Evolutionary conservation across 2,113 vertebrate genomes (phyloP), one percentile per base, ranked within the genome.

Genomic region (Labeo catla): DNA sequence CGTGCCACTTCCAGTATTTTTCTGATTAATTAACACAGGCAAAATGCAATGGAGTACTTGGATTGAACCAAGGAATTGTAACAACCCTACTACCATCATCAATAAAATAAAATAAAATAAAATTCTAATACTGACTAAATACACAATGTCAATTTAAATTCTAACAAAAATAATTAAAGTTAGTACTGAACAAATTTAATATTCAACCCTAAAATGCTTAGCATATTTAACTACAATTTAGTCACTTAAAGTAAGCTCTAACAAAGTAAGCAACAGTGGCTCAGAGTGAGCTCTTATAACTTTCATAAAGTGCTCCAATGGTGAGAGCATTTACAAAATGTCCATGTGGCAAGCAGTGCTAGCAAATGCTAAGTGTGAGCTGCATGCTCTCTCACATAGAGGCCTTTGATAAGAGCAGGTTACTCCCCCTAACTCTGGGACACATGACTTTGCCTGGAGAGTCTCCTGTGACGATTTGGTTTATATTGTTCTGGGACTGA

Each of bases 381-480:
- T 36, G 74, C 49, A 57, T 8, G 5, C 36, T 70, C 65, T 66
- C 8, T 43, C 16, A 21, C 65, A 59, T 11, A 63, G 49, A 74
- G 45, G 15, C 47, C 65, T 54, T n/a, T 80, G 87, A 86, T 84
- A 84, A 86, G 66, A 65, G 73, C 54, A 21, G 70, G 61, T 52
- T 15, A 78, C 87, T 68, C 83, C 83, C 52, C 23, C 19, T 81
- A 81, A 63, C n/a, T 28, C 21, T 5, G 21, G 72, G 70, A 49
- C 45, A 74, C 9, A 43, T 79, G 50, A 28, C 13, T 16, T 72
- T n/a, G 68, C 83, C 49, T 65, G n/a, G 11, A 28, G 83, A 5
- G 72, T 63, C 2, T 63, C 28, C 21, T 59, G 49, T 43, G 21
- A 78, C 6, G 15, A 39, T 57, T 3, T 45, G 12, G 2, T 57